These are phyloP conservation scores for Erpornis zantholeuca DNA, from an alignment of 2,113 vertebrate genomes.

Conservation along the genomic window DNA sequence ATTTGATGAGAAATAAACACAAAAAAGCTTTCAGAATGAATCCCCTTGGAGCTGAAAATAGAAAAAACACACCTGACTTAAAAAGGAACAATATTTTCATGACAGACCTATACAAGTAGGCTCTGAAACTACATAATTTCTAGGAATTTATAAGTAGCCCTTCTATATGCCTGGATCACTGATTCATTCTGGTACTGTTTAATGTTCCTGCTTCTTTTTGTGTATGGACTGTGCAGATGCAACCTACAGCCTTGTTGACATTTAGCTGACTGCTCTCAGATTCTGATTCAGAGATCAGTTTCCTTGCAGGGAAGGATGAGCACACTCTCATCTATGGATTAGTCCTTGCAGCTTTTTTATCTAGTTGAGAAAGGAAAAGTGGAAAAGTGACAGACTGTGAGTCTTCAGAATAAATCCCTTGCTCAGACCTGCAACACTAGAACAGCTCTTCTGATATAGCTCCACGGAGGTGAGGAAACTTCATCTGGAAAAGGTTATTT, in stretches of 20 bases:
- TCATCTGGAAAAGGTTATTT: neutral
- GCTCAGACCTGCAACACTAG: neutral
- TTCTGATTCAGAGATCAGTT: neutral
- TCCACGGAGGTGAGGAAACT: neutral
- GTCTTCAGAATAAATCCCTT: neutral
- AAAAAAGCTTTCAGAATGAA: neutral
- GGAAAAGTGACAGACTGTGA: neutral
- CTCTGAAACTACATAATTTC: neutral
- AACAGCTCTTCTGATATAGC: neutral
- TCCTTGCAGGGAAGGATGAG: neutral
- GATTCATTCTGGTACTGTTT: neutral
- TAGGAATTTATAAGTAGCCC: neutral
- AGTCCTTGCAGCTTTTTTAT: neutral
- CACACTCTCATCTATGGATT: neutral
- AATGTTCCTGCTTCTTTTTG: neutral
- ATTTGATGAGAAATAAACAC: neutral
- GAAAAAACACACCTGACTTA: neutral
- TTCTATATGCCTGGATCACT: neutral
- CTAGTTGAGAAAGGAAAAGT: neutral
- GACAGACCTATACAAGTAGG: neutral
- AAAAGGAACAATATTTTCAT: neutral
- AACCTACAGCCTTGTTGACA: neutral
- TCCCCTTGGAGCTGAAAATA: neutral
- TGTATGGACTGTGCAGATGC: neutral
- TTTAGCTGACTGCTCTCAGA: neutral